Conservation (phyloP, 2,888 invertebrate species). For the Clistopyga incitator region DNA sequence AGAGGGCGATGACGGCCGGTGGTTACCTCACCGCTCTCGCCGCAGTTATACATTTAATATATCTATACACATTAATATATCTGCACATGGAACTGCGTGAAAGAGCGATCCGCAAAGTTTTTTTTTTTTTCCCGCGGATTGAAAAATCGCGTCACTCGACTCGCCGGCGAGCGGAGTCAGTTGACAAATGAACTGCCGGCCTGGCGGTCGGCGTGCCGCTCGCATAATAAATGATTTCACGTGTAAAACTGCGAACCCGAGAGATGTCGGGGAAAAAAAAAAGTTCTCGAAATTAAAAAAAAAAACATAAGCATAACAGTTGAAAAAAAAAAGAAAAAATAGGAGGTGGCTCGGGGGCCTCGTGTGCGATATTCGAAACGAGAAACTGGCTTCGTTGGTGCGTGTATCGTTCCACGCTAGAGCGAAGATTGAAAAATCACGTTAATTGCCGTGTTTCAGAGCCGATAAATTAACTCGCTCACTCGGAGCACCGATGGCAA, state of each 20-base stretch:
- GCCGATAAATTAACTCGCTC: slow-evolving; percentile 56
- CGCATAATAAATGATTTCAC: slow-evolving; percentile 68
- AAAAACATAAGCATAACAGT: slow-evolving; percentile 43
- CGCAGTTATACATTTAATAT: slow-evolving; percentile 12
- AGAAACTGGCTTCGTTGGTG: slow-evolving; percentile 16
- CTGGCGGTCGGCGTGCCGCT: slow-evolving; percentile 60
- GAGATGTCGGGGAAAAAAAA: slow-evolving; percentile 50
- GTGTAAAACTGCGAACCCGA: slow-evolving; percentile 58
- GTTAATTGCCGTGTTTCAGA: slow-evolving; percentile 63
- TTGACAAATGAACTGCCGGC: slow-evolving; percentile 65
- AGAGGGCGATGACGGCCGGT: slow-evolving; percentile 34
- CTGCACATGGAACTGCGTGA: slow-evolving; percentile 20
- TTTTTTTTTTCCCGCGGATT: slow-evolving; percentile 46
- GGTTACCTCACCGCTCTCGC: slow-evolving; percentile 26
- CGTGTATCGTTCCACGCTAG: slow-evolving; percentile 2
- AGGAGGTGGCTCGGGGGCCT: neutral
- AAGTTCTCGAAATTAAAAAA: slow-evolving; percentile 30
- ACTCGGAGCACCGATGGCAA: slow-evolving; percentile 11
- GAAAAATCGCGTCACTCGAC: slow-evolving; percentile 64
- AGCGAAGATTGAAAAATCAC: slow-evolving; percentile 64
- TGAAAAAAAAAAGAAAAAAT: slow-evolving; percentile 35
- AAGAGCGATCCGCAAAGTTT: slow-evolving; percentile 36
- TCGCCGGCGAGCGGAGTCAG: neutral
- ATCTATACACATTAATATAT: slow-evolving; percentile 18
- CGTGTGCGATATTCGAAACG: slow-evolving; percentile 47